These are phyloP conservation scores for Parasteatoda lunata DNA, from an alignment of 2,888 invertebrate species.

Conservation along the genomic window DNA sequence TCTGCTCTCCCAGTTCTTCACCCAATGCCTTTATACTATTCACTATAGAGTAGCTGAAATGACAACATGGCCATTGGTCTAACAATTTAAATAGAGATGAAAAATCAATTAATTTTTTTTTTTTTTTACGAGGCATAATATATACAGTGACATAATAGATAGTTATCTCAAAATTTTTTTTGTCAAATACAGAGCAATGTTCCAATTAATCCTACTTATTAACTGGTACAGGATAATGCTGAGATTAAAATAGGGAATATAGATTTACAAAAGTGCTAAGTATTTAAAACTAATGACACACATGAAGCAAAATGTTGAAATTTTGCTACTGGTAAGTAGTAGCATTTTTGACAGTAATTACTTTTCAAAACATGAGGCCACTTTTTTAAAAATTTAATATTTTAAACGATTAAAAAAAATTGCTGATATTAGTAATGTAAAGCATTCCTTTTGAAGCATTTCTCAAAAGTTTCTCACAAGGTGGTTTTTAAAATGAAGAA, in stretches of 20 bases:
- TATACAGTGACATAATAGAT: neutral
- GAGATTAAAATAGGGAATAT: too few species aligned
- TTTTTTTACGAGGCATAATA: neutral
- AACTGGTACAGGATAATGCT: too few species aligned
- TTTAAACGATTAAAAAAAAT: too few species aligned
- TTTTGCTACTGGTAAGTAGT: too few species aligned
- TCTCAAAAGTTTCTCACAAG: too few species aligned
- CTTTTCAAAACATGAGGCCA: too few species aligned
- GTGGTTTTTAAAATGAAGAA: too few species aligned
- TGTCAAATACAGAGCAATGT: neutral
- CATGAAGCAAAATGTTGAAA: neutral
- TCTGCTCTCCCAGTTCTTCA: constrained; percentile 17
- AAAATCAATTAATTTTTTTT: constrained; percentile 75
- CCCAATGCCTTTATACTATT: constrained; percentile 27
- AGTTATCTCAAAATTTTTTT: neutral
- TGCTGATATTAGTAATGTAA: too few species aligned
- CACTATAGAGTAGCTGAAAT: constrained; percentile 39
- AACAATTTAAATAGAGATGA: neutral
- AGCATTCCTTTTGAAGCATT: too few species aligned
- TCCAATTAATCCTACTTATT: too few species aligned
- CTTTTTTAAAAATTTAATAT: too few species aligned
- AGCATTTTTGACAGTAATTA: too few species aligned
- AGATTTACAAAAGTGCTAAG: neutral
- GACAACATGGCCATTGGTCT: neutral
- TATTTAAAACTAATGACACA: neutral